These are phyloP conservation scores for Trimorus sp. DNA, from an alignment of 2,888 invertebrate species.

Conservation along the genomic window DNA sequence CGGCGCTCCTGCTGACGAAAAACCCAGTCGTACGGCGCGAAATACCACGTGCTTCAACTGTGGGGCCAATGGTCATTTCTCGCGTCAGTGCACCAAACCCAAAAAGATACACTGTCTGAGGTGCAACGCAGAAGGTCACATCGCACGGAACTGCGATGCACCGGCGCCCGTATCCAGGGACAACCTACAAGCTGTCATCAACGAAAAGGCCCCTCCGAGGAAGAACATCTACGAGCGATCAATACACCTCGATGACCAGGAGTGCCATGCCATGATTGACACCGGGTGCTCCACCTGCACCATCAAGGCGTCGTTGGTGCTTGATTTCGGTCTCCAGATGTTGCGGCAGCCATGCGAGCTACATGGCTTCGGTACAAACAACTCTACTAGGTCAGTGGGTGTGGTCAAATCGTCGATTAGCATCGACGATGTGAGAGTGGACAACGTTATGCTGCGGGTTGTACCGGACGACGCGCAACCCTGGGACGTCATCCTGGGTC, in stretches of 20 bases:
- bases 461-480: constrained; percentile 8
- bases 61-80: neutral
- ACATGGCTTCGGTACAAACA: neutral
- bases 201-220: neutral
- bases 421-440: neutral
- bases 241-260: neutral
- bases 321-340: neutral
- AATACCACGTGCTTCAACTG: constrained; percentile 1
- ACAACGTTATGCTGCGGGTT: neutral
- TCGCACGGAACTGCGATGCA: constrained; percentile 2
- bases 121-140: neutral
- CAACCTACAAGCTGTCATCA: neutral
- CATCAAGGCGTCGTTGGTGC: constrained; percentile 8
- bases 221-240: neutral
- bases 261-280: constrained; percentile 10
- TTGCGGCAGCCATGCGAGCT: neutral
- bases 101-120: neutral
- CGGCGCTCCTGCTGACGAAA: too few relatives aligned
- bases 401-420: neutral
- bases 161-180: neutral
- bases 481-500: constrained; percentile 1
- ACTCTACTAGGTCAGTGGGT: neutral
- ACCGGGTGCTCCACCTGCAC: constrained; percentile 7
- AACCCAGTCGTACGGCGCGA: too few relatives aligned
- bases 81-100: neutral